A percentile compares a stretch with the other conserved stretches of the same genome.
These are phyloP conservation scores for Jaculus jaculus DNA, from an alignment of 2,113 vertebrate genomes.

Conservation along the genomic window DNA sequence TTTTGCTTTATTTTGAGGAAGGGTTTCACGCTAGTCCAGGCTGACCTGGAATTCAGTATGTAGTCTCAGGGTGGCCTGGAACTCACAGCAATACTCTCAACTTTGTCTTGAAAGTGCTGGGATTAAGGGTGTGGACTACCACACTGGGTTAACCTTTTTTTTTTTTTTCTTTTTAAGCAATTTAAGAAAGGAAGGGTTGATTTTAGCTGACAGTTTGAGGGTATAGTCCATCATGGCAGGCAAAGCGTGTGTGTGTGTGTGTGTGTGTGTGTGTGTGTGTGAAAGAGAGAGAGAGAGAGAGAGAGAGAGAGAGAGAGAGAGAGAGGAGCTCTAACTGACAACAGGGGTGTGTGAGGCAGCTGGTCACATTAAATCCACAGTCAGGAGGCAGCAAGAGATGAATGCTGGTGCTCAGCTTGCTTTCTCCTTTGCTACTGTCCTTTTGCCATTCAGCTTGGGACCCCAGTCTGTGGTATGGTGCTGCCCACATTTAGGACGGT, in stretches of 20 bases:
- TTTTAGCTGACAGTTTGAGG: not conserved
- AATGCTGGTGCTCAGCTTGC: not conserved
- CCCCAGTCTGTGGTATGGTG: not conserved
- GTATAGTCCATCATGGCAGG: not conserved
- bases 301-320: too few species aligned
- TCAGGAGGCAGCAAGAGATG: not conserved
- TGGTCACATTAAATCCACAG: not conserved
- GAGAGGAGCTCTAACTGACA: not conserved
- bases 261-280: too few species aligned
- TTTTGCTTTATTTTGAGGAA: too few species aligned
- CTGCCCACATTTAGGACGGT: not conserved
- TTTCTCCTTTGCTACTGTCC: not conserved
- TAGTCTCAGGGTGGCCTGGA: too few species aligned
- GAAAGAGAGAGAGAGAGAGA: not conserved
- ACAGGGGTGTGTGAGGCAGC: too few species aligned
- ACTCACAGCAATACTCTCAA: too few species aligned
- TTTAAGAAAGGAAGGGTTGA: not conserved
- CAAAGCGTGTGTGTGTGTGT: fast-evolving
- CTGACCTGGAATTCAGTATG: too few species aligned
- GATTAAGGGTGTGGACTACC: too few species aligned
- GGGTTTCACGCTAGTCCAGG: too few species aligned
- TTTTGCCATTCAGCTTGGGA: not conserved
- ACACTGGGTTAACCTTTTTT: too few species aligned
- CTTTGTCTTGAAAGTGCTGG: too few species aligned
- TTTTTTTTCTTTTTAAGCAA: not conserved